Conservation (phyloP, 2,888 invertebrate species). For the Vanessa cardui region DNA sequence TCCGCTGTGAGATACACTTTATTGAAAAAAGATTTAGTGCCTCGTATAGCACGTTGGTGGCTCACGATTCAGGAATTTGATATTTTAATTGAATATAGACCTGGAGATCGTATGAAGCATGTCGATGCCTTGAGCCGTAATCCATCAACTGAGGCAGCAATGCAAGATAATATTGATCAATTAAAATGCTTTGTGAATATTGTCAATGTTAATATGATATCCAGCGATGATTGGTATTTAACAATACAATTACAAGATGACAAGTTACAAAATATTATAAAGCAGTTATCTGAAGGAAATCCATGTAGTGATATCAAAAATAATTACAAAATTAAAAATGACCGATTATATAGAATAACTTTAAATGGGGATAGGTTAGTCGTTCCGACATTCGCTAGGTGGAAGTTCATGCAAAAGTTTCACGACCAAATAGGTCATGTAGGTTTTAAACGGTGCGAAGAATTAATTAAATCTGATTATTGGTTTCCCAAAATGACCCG, state of each 20-base stretch:
- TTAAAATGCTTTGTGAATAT: neutral
- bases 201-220: slow-evolving; percentile 32
- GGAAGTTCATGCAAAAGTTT: slow-evolving; percentile 48
- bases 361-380: slow-evolving; percentile 45
- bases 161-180: slow-evolving; percentile 17
- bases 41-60: slow-evolving; percentile 53
- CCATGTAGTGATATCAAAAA: slow-evolving; percentile 38
- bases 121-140: slow-evolving; percentile 53
- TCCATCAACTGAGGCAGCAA: slow-evolving; percentile 27
- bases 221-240: slow-evolving; percentile 45
- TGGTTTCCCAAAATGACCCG: slow-evolving; percentile 48
- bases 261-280: slow-evolving; percentile 34
- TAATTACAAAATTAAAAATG: slow-evolving; percentile 37
- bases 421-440: slow-evolving; percentile 53
- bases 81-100: slow-evolving; percentile 49
- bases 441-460: slow-evolving; percentile 43
- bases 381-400: slow-evolving; percentile 46
- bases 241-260: slow-evolving; percentile 42
- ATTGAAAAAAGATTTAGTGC: slow-evolving; percentile 45
- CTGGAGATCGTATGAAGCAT: slow-evolving; percentile 49
- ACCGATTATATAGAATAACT: slow-evolving; percentile 42
- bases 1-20: slow-evolving; percentile 47
- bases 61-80: slow-evolving; percentile 50
- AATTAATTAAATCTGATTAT: slow-evolving; percentile 46
- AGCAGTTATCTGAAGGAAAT: slow-evolving; percentile 29